Evolutionary conservation across 2,797 vertebrate species (phyloP), one percentile per base, ranked within the genome.

Genomic region (Bradypodion pumilum): DNA sequence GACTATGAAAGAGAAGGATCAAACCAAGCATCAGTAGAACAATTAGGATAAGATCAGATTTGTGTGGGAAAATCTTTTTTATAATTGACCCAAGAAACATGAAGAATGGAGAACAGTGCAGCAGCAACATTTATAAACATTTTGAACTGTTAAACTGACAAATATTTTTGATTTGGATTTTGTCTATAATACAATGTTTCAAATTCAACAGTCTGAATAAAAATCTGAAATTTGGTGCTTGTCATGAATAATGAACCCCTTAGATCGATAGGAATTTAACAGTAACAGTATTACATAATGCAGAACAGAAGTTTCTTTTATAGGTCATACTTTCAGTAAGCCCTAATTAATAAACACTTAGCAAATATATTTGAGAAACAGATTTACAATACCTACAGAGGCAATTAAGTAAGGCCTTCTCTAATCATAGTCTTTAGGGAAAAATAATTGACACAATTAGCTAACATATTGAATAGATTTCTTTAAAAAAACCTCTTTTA

Each of bases 391-490:
- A 44, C 62, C 46, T 74, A 76, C 68, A 80, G 16, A 62, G 82
- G 63, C 81, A 90, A 60, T 80, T 72, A 86, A 87, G 49, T n/a
- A 59, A 85, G 13, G 25, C 27, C 73, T 89, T 88, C 32, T 27
- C 88, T 81, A 81, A 62, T 21, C 74, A 78, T 66, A 23, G 4
- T 82, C 46, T 78, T 91, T 7, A 27, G 59, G 56, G 60, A 72
- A 85, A 69, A 42, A 77, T 0, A 32, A 10, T n/a, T 68, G 56
- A 86, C 15, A 62, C 1, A 76, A 63, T 85, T 42, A 75, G 12
- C 3, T 79, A 82, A 76, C 42, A 81, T 83, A 27, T 44, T 83
- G 68, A 35, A 12, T 1, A 6, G 49, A 23, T 74, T 80, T 84
- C 63, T 76, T 89, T 85, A 56, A 56, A 10, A 1, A 35, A 16